phyloP scores from a whole-genome alignment of 2,113 vertebrate species.

The Collichthys lucidus region DNA sequence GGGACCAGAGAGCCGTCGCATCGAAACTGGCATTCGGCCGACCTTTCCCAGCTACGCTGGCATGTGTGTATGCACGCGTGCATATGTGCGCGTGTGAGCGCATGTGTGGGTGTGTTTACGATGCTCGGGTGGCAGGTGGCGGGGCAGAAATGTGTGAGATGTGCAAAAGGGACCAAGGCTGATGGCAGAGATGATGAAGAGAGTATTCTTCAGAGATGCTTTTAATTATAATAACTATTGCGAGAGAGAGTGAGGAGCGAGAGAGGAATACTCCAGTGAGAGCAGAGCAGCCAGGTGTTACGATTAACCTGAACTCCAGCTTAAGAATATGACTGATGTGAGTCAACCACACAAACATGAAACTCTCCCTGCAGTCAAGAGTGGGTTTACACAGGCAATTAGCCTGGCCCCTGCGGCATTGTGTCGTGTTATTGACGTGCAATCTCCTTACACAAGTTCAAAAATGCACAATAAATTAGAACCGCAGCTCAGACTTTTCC shows the following conservation, averaged over 20 bases:
- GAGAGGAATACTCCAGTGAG: slow-evolving; percentile 29
- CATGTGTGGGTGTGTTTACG: slow-evolving; percentile 42
- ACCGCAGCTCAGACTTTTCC: slow-evolving; percentile 14
- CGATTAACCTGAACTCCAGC: background rate
- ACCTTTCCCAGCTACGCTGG: slow-evolving; percentile 64
- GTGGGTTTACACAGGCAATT: slow-evolving; percentile 22
- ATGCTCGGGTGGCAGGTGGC: slow-evolving; percentile 51
- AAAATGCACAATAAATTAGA: slow-evolving; percentile 11
- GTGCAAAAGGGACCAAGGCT: slow-evolving; percentile 33
- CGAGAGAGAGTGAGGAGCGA: slow-evolving; percentile 22
- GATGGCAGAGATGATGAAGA: slow-evolving; percentile 27
- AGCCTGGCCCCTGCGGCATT: slow-evolving; percentile 14
- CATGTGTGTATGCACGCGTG: slow-evolving; percentile 13
- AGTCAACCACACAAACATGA: background rate
- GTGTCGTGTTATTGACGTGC: slow-evolving; percentile 16
- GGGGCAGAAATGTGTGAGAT: slow-evolving; percentile 29
- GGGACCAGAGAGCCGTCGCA: slow-evolving; percentile 46
- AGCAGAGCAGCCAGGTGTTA: slow-evolving; percentile 3
- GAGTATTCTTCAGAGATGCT: slow-evolving; percentile 39
- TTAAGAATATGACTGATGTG: background rate
- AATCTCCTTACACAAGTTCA: background rate
- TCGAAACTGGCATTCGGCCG: slow-evolving; percentile 65
- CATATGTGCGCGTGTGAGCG: background rate
- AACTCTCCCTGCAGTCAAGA: slow-evolving; percentile 26
- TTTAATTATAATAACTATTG: slow-evolving; percentile 28